Percentiles rank a stretch among this genome's conserved stretches.
These are phyloP conservation scores for Hiodon alosoides DNA, from an alignment of 2,113 vertebrate species.

Conservation along the genomic window DNA sequence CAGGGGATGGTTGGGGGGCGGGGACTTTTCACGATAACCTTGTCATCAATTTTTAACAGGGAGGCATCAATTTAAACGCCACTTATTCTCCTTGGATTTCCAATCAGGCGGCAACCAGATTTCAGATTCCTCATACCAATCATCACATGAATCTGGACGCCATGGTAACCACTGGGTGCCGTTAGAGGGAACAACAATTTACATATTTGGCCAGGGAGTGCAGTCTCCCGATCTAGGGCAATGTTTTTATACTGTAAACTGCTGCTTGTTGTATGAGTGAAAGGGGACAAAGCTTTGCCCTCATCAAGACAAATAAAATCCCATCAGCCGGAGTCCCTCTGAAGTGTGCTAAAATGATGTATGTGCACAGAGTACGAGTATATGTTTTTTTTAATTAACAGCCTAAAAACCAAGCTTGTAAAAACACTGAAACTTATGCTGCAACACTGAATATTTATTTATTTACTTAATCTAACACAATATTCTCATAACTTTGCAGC, in stretches of 20 bases:
- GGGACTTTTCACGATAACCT: neutral
- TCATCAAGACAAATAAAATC: no score
- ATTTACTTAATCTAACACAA: no score
- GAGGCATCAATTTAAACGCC: neutral
- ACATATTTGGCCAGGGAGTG: conserved; percentile 23
- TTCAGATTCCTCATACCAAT: conserved; percentile 37
- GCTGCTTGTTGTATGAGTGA: neutral
- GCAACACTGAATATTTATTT: no score
- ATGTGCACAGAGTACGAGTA: no score
- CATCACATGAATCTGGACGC: conserved; percentile 35
- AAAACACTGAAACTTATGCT: no score
- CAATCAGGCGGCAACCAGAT: conserved; percentile 26
- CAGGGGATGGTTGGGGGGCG: no score
- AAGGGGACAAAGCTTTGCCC: conserved; percentile 2
- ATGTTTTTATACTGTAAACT: neutral
- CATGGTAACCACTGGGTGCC: conserved; percentile 38
- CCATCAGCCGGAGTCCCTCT: neutral
- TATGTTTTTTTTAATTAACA: no score
- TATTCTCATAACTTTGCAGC: no score
- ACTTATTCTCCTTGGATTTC: conserved; percentile 11
- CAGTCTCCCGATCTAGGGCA: conserved; percentile 5
- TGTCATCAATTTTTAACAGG: neutral
- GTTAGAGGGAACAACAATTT: conserved; percentile 34
- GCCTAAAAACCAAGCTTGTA: no score
- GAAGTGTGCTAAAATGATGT: neutral